Conservation (phyloP, 2,797 vertebrate genomes). For the Heliangelus exortis region DNA sequence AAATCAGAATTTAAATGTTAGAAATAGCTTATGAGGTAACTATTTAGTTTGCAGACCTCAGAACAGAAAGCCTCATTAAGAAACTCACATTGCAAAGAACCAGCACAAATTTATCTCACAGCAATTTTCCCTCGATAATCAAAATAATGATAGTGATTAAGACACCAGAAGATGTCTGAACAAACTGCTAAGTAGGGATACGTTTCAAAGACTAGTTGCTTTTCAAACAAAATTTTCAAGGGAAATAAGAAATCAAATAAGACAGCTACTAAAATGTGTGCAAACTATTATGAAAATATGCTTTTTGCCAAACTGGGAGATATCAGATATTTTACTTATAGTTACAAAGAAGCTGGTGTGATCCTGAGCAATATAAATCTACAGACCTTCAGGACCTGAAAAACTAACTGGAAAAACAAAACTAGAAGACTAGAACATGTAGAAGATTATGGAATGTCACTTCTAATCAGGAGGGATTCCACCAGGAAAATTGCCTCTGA, state of each 20-base stretch:
- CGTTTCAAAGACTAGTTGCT: not conserved
- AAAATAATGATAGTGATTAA: not conserved
- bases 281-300: not conserved
- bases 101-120: not conserved
- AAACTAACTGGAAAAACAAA: not conserved
- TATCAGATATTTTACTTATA: not conserved
- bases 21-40: not conserved
- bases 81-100: not conserved
- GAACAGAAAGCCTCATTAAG: not conserved
- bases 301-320: not conserved
- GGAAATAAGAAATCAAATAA: not conserved
- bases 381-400: not conserved
- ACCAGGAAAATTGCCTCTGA: not conserved
- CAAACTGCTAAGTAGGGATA: not conserved
- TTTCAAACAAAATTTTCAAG: not conserved
- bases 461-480: not conserved
- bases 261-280: not conserved
- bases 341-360: not conserved
- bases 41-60: not conserved
- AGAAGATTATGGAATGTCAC: not conserved
- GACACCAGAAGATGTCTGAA: not conserved
- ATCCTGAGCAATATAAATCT: not conserved
- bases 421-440: not conserved
- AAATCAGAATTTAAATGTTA: not conserved
- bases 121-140: not conserved